Percentiles rank a stretch among this genome's conserved stretches.
phyloP scores from a whole-genome alignment of 2,888 invertebrate species.

The Ornithoptera priamus region DNA sequence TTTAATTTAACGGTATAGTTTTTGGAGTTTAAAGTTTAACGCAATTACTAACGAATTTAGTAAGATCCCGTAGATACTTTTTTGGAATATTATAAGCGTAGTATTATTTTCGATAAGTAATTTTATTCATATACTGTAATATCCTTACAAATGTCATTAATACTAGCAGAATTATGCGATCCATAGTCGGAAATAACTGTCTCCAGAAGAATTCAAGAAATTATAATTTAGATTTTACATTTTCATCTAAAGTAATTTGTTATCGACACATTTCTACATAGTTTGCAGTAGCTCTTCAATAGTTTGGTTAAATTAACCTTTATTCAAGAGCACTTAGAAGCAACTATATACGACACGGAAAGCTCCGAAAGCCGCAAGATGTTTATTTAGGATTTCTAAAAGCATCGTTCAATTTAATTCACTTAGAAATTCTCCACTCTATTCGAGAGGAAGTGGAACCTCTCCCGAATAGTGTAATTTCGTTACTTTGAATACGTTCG shows the following conservation, averaged over 20 bases:
- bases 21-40: too few relatives aligned
- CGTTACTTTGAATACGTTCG: neutral
- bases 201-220: neutral
- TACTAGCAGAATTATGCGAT: neutral
- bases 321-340: neutral
- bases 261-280: neutral
- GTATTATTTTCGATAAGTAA: too few relatives aligned
- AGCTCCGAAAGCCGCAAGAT: constrained; percentile 2
- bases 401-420: constrained; percentile 2
- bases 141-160: neutral
- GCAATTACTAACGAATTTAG: too few relatives aligned
- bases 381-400: constrained; percentile 2
- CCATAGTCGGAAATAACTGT: neutral
- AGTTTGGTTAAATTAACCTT: constrained; percentile 1
- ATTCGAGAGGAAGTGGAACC: constrained; percentile 1
- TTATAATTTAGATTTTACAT: neutral
- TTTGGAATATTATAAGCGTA: too few relatives aligned
- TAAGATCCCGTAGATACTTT: too few relatives aligned
- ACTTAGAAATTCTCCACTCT: constrained; percentile 1
- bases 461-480: neutral
- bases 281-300: constrained; percentile 1
- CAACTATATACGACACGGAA: neutral
- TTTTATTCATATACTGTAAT: too few relatives aligned
- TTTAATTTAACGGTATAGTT: too few relatives aligned
- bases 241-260: neutral